phyloP scores from a whole-genome alignment of 2,797 vertebrate species.

The Poecilia gillii region DNA sequence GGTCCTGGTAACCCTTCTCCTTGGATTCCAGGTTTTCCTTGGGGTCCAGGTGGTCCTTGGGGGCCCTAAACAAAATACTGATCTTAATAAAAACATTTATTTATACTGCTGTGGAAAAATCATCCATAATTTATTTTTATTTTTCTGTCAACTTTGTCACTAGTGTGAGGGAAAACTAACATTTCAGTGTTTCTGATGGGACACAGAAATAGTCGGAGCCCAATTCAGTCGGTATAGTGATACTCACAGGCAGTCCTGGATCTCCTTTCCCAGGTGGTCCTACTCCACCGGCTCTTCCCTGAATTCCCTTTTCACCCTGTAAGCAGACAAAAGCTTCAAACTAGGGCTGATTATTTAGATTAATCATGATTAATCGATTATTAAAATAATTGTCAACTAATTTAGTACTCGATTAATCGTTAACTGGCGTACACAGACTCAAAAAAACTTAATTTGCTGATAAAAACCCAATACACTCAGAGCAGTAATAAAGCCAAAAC shows the following conservation, averaged over 20 bases:
- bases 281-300: constrained; percentile 68
- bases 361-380: too few relatives aligned
- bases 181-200: neutral
- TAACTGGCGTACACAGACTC: too few relatives aligned
- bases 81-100: neutral
- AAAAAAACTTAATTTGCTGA: too few relatives aligned
- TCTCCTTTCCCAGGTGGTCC: constrained; percentile 81
- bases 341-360: too few relatives aligned
- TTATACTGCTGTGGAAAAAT: neutral
- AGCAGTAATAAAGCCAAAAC: too few relatives aligned
- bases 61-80: constrained; percentile 76
- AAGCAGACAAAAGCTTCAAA: constrained; percentile 15
- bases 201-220: neutral
- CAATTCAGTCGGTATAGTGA: neutral
- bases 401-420: too few relatives aligned
- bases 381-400: too few relatives aligned
- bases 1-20: constrained; percentile 86
- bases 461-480: too few relatives aligned
- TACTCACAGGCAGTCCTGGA: constrained; percentile 85
- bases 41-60: constrained; percentile 77
- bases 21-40: constrained; percentile 79
- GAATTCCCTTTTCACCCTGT: constrained; percentile 79
- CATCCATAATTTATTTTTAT: neutral
- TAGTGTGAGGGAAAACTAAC: neutral
- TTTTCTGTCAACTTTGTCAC: neutral